Percentiles rank a stretch among this genome's conserved stretches.
Evolutionary conservation across 1,140 invertebrate genomes (phyloP).

Genomic region (Marisa cornuarietis): DNA sequence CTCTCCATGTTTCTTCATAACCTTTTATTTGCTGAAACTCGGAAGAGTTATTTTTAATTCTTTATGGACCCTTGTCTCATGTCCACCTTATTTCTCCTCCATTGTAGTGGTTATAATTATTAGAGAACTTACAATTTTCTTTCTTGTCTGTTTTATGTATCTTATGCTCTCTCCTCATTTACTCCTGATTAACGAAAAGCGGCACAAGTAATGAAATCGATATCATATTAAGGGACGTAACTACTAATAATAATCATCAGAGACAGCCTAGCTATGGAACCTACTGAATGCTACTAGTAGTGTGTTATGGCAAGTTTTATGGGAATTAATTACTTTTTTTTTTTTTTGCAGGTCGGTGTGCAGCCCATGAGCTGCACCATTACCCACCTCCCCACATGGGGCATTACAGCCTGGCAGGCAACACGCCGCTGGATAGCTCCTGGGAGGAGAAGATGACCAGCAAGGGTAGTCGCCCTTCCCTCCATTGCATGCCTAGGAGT

Average conservation of each 20-base stretch:
- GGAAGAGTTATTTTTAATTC: too few relatives aligned
- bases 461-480: not conserved
- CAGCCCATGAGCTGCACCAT: not conserved
- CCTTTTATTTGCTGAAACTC: not conserved
- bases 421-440: not conserved
- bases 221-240: not conserved
- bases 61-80: too few relatives aligned
- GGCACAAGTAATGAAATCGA: not conserved
- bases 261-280: not conserved
- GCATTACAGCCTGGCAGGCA: constrained; percentile 6
- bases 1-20: too few relatives aligned
- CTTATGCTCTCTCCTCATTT: too few relatives aligned
- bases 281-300: not conserved
- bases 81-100: too few relatives aligned
- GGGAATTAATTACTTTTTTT: not conserved
- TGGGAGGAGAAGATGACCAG: not conserved
- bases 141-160: too few relatives aligned
- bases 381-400: not conserved
- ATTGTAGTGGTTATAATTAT: too few relatives aligned
- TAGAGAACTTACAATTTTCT: too few relatives aligned
- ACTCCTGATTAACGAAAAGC: too few relatives aligned
- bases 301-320: not conserved
- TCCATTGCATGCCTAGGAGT: constrained; percentile 9
- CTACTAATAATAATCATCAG: not conserved
- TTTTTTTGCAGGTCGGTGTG: not conserved